phyloP scores from a whole-genome alignment of 2,113 vertebrate genomes.

The Philantomba maxwellii region DNA sequence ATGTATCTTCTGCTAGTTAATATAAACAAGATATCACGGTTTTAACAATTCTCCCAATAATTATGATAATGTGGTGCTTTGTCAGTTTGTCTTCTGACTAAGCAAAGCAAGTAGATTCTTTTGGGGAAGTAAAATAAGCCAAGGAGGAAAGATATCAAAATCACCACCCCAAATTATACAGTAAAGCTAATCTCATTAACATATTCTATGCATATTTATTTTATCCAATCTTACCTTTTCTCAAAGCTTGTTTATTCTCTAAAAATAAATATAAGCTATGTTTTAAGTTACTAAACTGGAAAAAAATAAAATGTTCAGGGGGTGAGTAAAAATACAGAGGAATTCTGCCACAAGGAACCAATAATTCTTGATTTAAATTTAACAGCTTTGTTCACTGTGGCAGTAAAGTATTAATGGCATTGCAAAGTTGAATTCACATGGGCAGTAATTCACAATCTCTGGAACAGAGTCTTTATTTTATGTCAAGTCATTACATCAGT shows the following conservation, averaged over 20 bases:
- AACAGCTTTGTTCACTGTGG: not conserved
- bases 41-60: not conserved
- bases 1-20: not conserved
- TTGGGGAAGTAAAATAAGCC: not conserved
- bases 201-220: not conserved
- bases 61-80: not conserved
- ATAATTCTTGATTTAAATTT: constrained; percentile 35
- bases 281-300: not conserved
- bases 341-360: not conserved
- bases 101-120: not conserved
- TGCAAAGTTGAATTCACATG: constrained; percentile 20
- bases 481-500: constrained; percentile 50
- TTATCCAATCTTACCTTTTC: not conserved
- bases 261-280: not conserved
- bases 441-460: constrained; percentile 36
- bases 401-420: constrained; percentile 32
- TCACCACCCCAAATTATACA: not conserved
- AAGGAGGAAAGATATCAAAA: not conserved
- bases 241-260: not conserved
- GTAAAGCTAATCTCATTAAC: not conserved
- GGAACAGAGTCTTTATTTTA: constrained; percentile 41
- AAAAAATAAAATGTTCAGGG: not conserved
- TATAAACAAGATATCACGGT: not conserved
- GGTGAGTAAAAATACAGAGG: not conserved
- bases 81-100: not conserved